Conservation (phyloP, 2,113 vertebrate genomes). For the Motacilla tschutschensis region DNA sequence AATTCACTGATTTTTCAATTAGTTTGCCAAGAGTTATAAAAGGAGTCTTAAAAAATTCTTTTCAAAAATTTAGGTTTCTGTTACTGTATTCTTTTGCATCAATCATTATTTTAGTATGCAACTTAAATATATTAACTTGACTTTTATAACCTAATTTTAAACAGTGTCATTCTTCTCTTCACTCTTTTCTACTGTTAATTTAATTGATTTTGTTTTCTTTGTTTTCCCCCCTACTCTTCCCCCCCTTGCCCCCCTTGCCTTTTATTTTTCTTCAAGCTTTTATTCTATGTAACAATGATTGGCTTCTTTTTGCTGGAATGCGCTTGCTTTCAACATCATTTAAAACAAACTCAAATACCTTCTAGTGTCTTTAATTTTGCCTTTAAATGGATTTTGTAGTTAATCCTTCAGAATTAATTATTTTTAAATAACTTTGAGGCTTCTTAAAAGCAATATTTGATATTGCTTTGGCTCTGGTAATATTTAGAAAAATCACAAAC, state of each 20-base stretch:
- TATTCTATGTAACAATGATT: background rate
- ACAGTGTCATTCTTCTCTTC: background rate
- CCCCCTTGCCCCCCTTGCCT: background rate
- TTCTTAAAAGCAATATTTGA: background rate
- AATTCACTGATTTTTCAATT: background rate
- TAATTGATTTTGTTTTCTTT: background rate
- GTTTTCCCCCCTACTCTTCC: background rate
- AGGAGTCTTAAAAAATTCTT: background rate
- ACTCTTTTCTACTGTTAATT: background rate
- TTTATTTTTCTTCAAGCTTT: background rate
- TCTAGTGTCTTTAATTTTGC: background rate
- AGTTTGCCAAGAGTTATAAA: background rate
- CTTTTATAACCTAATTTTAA: background rate
- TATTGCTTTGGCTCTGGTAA: background rate
- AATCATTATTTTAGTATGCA: background rate
- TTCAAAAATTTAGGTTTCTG: background rate
- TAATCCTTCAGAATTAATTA: slow-evolving; percentile 39
- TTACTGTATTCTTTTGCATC: background rate
- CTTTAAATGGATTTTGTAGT: slow-evolving; percentile 1
- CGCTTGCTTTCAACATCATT: background rate
- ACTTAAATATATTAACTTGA: background rate
- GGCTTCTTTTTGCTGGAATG: background rate
- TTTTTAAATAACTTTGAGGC: background rate
- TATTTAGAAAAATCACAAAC: slow-evolving; percentile 13
- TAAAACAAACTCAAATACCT: background rate